Evolutionary conservation across 2,888 invertebrate species (phyloP).

Genomic region (Eristalinus aeneus): DNA sequence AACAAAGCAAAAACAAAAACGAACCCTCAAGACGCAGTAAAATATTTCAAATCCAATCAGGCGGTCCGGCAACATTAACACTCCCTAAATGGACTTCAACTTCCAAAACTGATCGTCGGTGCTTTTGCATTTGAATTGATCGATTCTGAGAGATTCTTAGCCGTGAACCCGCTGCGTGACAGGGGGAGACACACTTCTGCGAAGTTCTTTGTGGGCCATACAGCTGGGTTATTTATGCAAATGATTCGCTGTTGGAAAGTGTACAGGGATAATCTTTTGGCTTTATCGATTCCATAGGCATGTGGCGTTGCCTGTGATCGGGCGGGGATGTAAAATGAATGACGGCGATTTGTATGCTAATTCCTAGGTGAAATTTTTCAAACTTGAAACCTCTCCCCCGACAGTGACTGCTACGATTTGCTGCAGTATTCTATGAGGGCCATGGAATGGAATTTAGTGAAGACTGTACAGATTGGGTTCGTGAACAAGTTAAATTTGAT

Average conservation of each 20-base stretch:
- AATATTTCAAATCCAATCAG: slow-evolving; percentile 8
- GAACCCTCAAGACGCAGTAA: not conserved
- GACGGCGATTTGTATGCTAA: not conserved
- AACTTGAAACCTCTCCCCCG: not conserved
- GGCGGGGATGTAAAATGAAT: not conserved
- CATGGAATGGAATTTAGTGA: too few species aligned
- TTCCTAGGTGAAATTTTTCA: not conserved
- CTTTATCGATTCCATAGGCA: not conserved
- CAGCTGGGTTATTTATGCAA: not conserved
- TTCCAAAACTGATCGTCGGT: not conserved
- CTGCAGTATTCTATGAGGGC: too few species aligned
- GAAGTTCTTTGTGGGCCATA: not conserved
- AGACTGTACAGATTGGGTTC: too few species aligned
- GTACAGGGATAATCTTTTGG: not conserved
- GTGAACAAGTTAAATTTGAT: too few species aligned
- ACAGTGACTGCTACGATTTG: too few species aligned
- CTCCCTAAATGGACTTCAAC: slow-evolving; percentile 3
- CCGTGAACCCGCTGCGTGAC: not conserved
- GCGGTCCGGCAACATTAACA: slow-evolving; percentile 1
- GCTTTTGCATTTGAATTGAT: slow-evolving; percentile 30
- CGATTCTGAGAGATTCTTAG: slow-evolving; percentile 1
- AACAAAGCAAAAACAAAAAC: not conserved
- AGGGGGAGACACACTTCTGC: not conserved
- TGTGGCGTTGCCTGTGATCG: not conserved
- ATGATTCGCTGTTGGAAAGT: not conserved